phyloP scores from a whole-genome alignment of 2,888 invertebrate genomes.

The Tinea semifulvella region DNA sequence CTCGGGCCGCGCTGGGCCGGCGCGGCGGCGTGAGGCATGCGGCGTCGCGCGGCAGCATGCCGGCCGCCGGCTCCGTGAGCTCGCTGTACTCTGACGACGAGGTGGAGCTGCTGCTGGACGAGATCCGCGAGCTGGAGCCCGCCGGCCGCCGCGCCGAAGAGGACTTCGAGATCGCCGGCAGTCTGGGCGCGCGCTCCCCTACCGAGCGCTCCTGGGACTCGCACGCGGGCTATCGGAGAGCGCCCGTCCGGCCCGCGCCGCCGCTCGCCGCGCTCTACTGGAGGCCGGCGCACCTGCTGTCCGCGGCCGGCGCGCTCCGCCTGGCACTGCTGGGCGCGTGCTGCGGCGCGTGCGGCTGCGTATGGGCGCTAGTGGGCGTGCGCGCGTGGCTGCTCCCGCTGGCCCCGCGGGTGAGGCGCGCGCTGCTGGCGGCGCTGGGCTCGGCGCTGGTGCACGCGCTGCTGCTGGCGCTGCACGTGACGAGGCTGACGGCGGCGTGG shows the following conservation, averaged over 20 bases:
- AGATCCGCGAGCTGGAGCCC: constrained; percentile 63
- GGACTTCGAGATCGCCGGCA: constrained; percentile 66
- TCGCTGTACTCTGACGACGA: constrained; percentile 65
- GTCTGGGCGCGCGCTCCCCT: constrained; percentile 57
- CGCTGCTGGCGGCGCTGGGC: constrained; percentile 14
- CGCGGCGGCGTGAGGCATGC: constrained; percentile 44
- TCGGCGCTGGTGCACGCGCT: constrained; percentile 46
- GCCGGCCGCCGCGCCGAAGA: constrained; percentile 61
- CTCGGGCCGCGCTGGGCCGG: constrained; percentile 25
- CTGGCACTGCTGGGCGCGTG: constrained; percentile 15
- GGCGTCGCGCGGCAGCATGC: constrained; percentile 63
- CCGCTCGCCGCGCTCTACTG: constrained; percentile 57
- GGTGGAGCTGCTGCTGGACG: constrained; percentile 64
- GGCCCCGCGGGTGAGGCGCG: constrained; percentile 39
- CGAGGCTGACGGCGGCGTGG: constrained; percentile 45
- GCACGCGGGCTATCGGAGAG: constrained; percentile 48
- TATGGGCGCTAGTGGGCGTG: constrained; percentile 39
- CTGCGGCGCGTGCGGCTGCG: constrained; percentile 23
- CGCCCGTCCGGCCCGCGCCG: constrained; percentile 28
- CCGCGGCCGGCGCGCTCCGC: constrained; percentile 19
- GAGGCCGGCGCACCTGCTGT: constrained; percentile 34
- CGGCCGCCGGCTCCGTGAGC: constrained; percentile 64
- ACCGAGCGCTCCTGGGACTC: constrained; percentile 63
- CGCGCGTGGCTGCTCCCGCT: constrained; percentile 27
- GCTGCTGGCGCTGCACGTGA: constrained; percentile 38